Conservation (phyloP, 2,113 vertebrate genomes). For the Puffinus mauretanicus region DNA sequence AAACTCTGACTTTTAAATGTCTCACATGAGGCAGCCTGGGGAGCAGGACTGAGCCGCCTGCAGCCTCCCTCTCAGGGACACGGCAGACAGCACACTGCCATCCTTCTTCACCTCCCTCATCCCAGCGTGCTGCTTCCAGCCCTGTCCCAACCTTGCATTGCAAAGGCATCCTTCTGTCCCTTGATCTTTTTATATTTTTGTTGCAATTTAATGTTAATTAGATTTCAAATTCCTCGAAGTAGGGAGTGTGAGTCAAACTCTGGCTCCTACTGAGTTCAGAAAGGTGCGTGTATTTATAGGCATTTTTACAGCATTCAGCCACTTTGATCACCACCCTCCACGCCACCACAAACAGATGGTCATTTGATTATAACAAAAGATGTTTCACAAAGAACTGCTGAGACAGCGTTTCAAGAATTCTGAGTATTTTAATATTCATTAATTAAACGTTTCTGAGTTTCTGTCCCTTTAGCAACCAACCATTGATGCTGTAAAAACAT, state of each 20-base stretch:
- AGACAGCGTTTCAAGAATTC: not conserved
- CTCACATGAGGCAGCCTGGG: not conserved
- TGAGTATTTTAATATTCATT: not conserved
- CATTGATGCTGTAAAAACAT: not conserved
- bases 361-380: not conserved
- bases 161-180: not conserved
- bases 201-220: not conserved
- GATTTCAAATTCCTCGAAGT: not conserved
- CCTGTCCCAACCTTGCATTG: not conserved
- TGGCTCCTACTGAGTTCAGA: not conserved
- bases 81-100: not conserved
- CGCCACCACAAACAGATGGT: rapidly evolving
- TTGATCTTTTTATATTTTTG: not conserved
- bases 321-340: not conserved
- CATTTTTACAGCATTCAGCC: not conserved
- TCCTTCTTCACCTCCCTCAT: not conserved
- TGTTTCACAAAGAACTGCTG: not conserved
- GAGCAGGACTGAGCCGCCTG: not conserved
- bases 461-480: not conserved
- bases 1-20: rapidly evolving
- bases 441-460: not conserved
- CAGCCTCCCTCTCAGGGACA: not conserved
- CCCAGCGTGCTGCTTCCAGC: not conserved
- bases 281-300: not conserved
- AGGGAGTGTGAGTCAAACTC: not conserved